Evolutionary conservation across 2,888 invertebrate genomes (phyloP), one percentile per base, ranked within the genome.

Genomic region (Cosmia trapezina): DNA sequence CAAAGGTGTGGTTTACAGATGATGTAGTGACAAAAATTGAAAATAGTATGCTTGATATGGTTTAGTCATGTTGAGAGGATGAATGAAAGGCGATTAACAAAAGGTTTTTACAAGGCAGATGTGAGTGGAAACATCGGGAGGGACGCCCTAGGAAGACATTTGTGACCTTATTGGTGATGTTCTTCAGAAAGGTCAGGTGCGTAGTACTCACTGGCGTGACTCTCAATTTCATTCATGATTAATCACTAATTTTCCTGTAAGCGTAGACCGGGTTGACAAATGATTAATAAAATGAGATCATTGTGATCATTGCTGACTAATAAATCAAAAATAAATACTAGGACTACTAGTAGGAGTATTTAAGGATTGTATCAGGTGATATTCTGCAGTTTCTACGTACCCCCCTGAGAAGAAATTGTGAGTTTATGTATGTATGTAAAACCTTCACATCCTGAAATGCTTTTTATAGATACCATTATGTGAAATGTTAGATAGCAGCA

Each of bases 251-350:
- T 43, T 59, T 45, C 45, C 51, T 45, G 33, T 51, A 22, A 4
- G 9, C 9, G 0, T 22, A n/a, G 4, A 57, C 19, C 6, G 14
- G 8, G 0, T 56, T 59, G n/a, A 37, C n/a, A 51, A 45, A 49
- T 54, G 28, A n/a, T n/a, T n/a, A n/a, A n/a, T n/a, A n/a, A 45
- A 76, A 73, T 67, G 68, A 76, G 45, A 73, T 67, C 76, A 76
- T 59, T 57, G 22, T n/a, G 11, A 28, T 19, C 33, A 49, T 53
- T 3, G n/a, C 8, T 70, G 37, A 70, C 6, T 62, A 53, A 61
- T 41, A n/a, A n/a, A n/a, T n/a, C n/a, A n/a, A 8, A 37, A 37
- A 37, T 37, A 37, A 37, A 37, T 37, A 37, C 37, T n/a, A n/a
- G n/a, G n/a, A n/a, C n/a, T n/a, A n/a, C n/a, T n/a, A n/a, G n/a